phyloP scores from a whole-genome alignment of 2,113 vertebrate species.

The Lampris megalopsis region DNA sequence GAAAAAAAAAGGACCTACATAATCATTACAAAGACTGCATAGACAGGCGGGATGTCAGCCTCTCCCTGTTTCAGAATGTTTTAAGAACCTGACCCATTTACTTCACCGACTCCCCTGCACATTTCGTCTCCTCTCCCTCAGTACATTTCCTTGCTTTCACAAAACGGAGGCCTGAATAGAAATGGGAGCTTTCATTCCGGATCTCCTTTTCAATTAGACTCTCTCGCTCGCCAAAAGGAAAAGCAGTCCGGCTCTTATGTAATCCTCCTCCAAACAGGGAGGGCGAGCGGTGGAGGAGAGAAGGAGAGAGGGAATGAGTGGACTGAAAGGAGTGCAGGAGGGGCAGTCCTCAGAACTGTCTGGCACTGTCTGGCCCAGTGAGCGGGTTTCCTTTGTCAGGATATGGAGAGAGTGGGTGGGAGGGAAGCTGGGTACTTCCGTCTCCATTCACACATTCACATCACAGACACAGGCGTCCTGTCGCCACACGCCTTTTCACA shows the following conservation, averaged over 20 bases:
- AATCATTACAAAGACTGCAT: slow-evolving; percentile 49
- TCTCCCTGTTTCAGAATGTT: slow-evolving; percentile 59
- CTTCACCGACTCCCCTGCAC: slow-evolving; percentile 58
- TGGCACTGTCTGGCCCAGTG: slow-evolving; percentile 65
- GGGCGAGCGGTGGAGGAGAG: slow-evolving; percentile 42
- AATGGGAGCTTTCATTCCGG: slow-evolving; percentile 74
- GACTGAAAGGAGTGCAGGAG: slow-evolving; percentile 40
- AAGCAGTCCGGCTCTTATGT: slow-evolving; percentile 65
- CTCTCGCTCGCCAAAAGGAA: slow-evolving; percentile 54
- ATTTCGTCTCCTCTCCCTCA: slow-evolving; percentile 56
- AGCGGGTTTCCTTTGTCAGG: slow-evolving; percentile 74
- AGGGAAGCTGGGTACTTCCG: slow-evolving; percentile 57
- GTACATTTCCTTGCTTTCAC: slow-evolving; percentile 65
- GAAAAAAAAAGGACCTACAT: neutral
- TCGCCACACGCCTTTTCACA: slow-evolving; percentile 49
- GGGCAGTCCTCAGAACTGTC: slow-evolving; percentile 61
- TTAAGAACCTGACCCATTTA: slow-evolving; percentile 76
- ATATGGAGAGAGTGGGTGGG: slow-evolving; percentile 59
- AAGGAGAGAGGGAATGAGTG: slow-evolving; percentile 31
- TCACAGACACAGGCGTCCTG: slow-evolving; percentile 45
- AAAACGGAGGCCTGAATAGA: slow-evolving; percentile 65
- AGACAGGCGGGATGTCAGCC: slow-evolving; percentile 56
- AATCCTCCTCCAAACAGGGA: slow-evolving; percentile 61
- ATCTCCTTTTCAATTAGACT: slow-evolving; percentile 78
- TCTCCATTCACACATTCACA: slow-evolving; percentile 62